Base-by-base conservation (phyloP, 2,113 vertebrate species). In the Phylloscopus whistleri region DNA sequence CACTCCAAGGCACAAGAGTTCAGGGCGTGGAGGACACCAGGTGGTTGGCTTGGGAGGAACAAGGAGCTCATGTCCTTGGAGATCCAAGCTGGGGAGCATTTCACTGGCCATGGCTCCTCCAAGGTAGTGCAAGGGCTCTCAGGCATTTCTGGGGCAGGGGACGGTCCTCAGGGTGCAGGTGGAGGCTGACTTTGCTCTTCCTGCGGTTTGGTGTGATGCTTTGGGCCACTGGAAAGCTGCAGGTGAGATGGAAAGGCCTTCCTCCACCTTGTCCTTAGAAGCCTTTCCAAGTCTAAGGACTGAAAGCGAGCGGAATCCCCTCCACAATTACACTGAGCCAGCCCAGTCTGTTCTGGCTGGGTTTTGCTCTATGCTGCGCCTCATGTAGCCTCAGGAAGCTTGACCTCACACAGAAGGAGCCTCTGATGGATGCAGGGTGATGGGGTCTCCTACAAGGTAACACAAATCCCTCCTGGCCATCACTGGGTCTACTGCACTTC, bases 121-220 rank as follows among this genome's bases (percentile, higher is more conserved):
- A 24, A 48, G 13, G 11, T 5, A 21, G 6, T 20, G 5, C 18
- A 17, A 31, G 27, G 24, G 30, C 18, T 33, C 28, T 60, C 30
- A 63, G 69, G 74, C 33, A 20, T 75, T 76, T 74, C 41, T 69
- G 53, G 31, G 49, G 7, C 7, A 24, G 41, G 9, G 31, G 35
- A 41, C 0, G 2, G 7, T 64, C 43, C 68, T 24, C 4, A 9
- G 11, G 2, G 8, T 14, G 7, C 18, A 82, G 26, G 7, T 0
- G 5, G 27, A 73, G 41, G 12, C 28, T 93, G 48, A 28, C 23
- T 59, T n/a, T 13, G 7, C 23, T 60, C 43, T 73, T 64, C 11
- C 41, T n/a, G 58, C 35, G 6, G 6, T n/a, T 69, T 85, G 7
- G 5, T 30, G 18, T 51, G 58, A 30, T 87, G 35, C 33, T 30